phyloP scores from a whole-genome alignment of 1,140 invertebrate species.

The Hylyphantes graminicola region DNA sequence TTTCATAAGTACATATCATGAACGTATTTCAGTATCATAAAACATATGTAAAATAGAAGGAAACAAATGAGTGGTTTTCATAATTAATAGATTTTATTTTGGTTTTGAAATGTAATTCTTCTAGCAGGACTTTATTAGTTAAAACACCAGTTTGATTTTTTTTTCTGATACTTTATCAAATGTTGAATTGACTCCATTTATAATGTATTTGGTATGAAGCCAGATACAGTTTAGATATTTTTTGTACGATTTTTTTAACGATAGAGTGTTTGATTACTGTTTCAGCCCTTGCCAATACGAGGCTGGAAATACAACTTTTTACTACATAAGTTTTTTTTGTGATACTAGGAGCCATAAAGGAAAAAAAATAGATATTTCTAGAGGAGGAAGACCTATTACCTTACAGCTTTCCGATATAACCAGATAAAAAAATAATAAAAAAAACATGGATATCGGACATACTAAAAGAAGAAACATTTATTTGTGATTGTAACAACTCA shows the following conservation, averaged over 20 bases:
- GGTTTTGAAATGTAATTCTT: too few species aligned
- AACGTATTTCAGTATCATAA: too few species aligned
- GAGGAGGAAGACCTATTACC: constrained; percentile 20
- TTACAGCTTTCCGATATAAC: constrained; percentile 31
- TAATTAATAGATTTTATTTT: too few species aligned
- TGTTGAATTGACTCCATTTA: not conserved
- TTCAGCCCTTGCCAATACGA: constrained; percentile 11
- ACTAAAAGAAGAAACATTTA: constrained; percentile 53
- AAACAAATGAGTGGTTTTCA: too few species aligned
- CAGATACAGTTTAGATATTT: not conserved
- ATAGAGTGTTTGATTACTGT: constrained; percentile 20
- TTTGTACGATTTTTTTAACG: constrained; percentile 5
- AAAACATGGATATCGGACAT: constrained; percentile 15
- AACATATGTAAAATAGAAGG: too few species aligned
- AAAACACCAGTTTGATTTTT: too few species aligned
- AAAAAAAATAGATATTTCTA: not conserved
- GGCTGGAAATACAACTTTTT: constrained; percentile 28
- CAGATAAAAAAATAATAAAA: not conserved
- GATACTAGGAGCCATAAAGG: not conserved
- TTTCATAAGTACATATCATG: too few species aligned
- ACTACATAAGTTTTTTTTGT: constrained; percentile 35
- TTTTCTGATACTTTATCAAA: too few species aligned
- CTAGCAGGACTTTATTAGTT: too few species aligned
- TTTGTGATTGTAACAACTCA: constrained; percentile 57
- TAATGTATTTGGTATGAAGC: not conserved